phyloP scores from a whole-genome alignment of 1,140 invertebrate species.

The Polypedilum vanderplanki region DNA sequence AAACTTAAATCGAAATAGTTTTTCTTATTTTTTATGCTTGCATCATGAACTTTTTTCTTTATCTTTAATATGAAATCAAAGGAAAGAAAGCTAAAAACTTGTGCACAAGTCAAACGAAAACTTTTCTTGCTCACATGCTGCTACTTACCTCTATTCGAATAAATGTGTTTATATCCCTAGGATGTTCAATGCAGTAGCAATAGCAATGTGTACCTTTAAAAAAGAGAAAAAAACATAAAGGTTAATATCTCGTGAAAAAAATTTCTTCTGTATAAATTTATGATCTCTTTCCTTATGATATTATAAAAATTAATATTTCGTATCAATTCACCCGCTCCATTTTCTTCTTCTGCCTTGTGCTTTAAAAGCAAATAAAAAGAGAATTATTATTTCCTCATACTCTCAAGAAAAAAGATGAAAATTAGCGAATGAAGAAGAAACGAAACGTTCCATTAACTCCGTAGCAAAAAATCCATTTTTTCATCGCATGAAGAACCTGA shows the following conservation, averaged over 20 bases:
- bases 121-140: background rate
- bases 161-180: background rate
- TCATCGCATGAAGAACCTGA: background rate
- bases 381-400: no score
- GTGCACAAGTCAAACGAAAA: background rate
- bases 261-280: background rate
- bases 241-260: slow-evolving; percentile 9
- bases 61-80: slow-evolving; percentile 13
- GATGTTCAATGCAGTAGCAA: background rate
- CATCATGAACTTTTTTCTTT: slow-evolving; percentile 8
- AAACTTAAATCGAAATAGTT: slow-evolving; percentile 7
- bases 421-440: background rate
- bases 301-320: slow-evolving; percentile 20
- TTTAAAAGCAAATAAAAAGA: no score
- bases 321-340: background rate
- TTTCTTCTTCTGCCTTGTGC: background rate
- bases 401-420: background rate
- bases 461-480: background rate
- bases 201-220: background rate
- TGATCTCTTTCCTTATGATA: slow-evolving; percentile 4
- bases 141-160: background rate
- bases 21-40: background rate
- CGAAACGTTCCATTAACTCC: slow-evolving; percentile 5
- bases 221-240: background rate
- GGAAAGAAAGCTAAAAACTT: background rate